A percentile compares a stretch with the other conserved stretches of the same genome.
Evolutionary conservation across 2,113 vertebrate genomes (phyloP).

Genomic region (Lipotes vexillifer): DNA sequence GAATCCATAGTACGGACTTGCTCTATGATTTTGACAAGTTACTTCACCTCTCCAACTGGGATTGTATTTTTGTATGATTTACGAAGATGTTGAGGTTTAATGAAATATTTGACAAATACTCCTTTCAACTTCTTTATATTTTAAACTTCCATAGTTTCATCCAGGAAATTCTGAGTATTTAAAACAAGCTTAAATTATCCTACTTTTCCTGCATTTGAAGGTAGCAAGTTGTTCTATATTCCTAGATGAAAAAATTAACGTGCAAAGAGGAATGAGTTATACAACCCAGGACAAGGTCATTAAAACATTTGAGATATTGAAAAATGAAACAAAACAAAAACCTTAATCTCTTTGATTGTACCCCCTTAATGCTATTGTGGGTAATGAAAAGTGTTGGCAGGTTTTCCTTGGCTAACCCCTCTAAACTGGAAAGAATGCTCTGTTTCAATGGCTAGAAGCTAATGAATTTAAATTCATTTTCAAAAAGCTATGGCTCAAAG

Average conservation of each 20-base stretch:
- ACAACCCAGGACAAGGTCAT: background rate
- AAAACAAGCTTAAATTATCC: background rate
- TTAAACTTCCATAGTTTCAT: background rate
- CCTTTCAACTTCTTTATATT: background rate
- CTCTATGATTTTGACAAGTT: background rate
- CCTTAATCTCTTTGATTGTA: background rate
- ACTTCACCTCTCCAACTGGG: background rate
- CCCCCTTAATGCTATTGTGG: background rate
- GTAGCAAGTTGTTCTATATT: background rate
- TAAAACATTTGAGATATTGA: background rate
- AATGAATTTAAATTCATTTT: conserved; percentile 18
- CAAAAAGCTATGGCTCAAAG: conserved; percentile 29
- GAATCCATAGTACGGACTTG: background rate
- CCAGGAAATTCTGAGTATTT: background rate
- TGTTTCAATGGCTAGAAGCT: background rate
- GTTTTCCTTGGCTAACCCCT: background rate
- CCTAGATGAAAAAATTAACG: background rate
- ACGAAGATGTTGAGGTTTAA: background rate
- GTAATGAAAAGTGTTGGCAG: background rate
- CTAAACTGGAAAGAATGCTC: background rate
- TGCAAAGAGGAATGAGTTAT: conserved; percentile 4
- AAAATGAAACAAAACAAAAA: background rate
- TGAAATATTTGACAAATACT: background rate
- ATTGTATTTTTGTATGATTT: background rate
- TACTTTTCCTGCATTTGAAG: background rate